Conservation (phyloP, 2,113 vertebrate genomes). For the Steatornis caripensis region DNA sequence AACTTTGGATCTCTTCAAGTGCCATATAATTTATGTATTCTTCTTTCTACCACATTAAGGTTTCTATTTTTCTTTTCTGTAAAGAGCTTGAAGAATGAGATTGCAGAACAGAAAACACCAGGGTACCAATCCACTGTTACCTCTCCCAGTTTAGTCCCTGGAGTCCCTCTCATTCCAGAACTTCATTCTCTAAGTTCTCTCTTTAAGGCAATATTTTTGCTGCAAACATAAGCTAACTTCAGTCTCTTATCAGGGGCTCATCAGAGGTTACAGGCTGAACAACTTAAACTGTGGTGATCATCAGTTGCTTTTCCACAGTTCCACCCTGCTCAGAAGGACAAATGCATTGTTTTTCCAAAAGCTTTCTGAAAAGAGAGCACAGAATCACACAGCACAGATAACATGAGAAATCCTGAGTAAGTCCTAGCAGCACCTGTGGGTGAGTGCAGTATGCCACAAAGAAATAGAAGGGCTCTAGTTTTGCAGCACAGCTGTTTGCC, state of each 20-base stretch:
- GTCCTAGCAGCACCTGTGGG: neutral
- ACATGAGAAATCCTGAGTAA: neutral
- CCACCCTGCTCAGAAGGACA: neutral
- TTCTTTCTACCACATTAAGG: neutral
- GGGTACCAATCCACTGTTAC: too few relatives aligned
- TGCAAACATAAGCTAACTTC: neutral
- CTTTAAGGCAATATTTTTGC: neutral
- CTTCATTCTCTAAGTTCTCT: neutral
- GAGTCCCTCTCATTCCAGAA: neutral
- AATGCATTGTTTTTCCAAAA: neutral
- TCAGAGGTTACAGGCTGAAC: neutral
- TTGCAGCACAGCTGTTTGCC: neutral
- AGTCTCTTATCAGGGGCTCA: neutral
- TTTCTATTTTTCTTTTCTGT: neutral
- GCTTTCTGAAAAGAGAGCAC: neutral
- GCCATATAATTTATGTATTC: neutral
- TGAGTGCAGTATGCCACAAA: accelerated
- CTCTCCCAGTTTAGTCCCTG: neutral
- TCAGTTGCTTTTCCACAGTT: neutral
- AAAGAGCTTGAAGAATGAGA: neutral
- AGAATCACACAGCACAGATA: neutral
- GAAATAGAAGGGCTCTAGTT: neutral
- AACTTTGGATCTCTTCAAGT: neutral
- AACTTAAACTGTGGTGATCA: neutral
- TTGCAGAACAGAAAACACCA: neutral